A percentile compares a stretch with the other conserved stretches of the same genome.
These are phyloP conservation scores for Oscarella lobularis DNA, from an alignment of 37 sponge, comb jelly and placozoan genomes.

Conservation along the genomic window DNA sequence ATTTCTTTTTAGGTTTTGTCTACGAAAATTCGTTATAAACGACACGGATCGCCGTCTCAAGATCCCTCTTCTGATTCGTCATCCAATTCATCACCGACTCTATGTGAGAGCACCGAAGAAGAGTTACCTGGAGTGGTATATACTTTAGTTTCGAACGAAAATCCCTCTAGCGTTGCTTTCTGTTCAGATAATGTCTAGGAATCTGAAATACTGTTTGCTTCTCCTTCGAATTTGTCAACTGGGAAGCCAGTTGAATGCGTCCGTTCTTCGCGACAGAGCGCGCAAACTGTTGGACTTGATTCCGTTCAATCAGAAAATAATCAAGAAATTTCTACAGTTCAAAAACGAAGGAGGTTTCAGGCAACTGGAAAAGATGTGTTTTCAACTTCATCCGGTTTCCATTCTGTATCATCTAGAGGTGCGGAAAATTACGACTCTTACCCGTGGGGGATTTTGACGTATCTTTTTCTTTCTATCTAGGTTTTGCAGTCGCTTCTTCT, in stretches of 20 bases:
- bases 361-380: no score
- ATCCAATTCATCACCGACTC: constrained; percentile 20
- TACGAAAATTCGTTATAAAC: background rate
- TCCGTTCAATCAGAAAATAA: no score
- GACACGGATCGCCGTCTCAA: constrained; percentile 11
- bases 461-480: background rate
- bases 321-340: no score
- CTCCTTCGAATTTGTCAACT: background rate
- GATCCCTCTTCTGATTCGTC: constrained; percentile 69
- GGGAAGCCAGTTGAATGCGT: background rate
- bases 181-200: background rate
- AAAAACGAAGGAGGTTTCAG: no score
- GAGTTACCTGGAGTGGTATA: constrained; percentile 71
- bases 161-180: background rate
- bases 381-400: no score
- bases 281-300: background rate
- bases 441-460: no score
- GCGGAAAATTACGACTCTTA: no score
- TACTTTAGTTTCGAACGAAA: background rate
- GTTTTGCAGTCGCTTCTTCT: background rate
- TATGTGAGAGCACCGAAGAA: constrained; percentile 55
- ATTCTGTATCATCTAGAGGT: no score
- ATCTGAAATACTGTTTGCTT: background rate
- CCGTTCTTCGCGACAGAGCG: background rate
- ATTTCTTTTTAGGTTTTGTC: background rate